A percentile compares a stretch with the other conserved stretches of the same genome.
Conservation (phyloP, 2,888 invertebrate species). For the Allygus modestus region DNA sequence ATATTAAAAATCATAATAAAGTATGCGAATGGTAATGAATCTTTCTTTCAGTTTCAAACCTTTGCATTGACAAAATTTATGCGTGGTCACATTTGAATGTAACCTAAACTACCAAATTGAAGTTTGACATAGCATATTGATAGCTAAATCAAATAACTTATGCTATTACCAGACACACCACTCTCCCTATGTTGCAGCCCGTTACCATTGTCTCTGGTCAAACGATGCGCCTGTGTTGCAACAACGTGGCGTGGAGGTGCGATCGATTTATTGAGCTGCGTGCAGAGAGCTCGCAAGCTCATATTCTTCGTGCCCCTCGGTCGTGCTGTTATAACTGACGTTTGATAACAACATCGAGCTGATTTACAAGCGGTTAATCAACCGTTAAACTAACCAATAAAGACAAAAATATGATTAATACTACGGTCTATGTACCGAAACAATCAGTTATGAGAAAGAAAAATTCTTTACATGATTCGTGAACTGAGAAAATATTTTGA, state of each 20-base stretch:
- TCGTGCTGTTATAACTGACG: background rate
- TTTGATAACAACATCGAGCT: conserved; percentile 10
- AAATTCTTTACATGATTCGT: too few relatives aligned
- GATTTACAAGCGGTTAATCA: conserved; percentile 9
- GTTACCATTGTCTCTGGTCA: background rate
- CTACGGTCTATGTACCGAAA: background rate
- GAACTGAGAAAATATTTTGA: too few relatives aligned
- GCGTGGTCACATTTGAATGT: too few relatives aligned
- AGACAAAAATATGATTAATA: background rate
- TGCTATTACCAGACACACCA: too few relatives aligned
- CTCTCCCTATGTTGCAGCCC: background rate
- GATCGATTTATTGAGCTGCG: conserved; percentile 6
- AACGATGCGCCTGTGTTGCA: background rate
- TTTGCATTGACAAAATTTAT: too few relatives aligned
- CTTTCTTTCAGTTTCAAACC: too few relatives aligned
- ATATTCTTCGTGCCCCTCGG: conserved; percentile 32
- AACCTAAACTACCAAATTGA: too few relatives aligned
- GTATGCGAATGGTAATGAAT: too few relatives aligned
- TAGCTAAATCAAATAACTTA: background rate
- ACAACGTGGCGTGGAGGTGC: too few relatives aligned
- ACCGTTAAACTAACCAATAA: conserved; percentile 8
- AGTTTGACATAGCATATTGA: background rate
- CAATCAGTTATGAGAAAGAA: too few relatives aligned
- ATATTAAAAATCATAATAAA: too few relatives aligned
- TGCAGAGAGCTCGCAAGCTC: conserved; percentile 1